These are phyloP conservation scores for Deilephila elpenor DNA, from an alignment of 2,888 invertebrate species.

Conservation along the genomic window DNA sequence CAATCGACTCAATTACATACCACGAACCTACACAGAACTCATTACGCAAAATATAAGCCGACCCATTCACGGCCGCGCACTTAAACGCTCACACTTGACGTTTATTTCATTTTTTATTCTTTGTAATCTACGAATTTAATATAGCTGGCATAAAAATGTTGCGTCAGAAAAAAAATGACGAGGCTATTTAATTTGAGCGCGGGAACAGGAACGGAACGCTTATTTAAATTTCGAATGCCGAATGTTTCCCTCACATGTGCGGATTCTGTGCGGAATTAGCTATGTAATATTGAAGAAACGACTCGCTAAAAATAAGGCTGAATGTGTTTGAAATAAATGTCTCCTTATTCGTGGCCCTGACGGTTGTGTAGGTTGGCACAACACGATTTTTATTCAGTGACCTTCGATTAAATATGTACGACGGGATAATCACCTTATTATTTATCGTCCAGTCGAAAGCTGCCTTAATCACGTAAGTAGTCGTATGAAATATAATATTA, in stretches of 20 bases:
- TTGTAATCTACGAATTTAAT: constrained; percentile 76
- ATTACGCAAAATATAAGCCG: constrained; percentile 64
- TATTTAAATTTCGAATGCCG: constrained; percentile 66
- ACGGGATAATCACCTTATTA: too few relatives aligned
- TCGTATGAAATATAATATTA: too few relatives aligned
- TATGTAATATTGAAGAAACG: background rate
- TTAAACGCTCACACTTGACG: constrained; percentile 71
- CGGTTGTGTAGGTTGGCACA: too few relatives aligned
- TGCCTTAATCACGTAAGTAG: too few relatives aligned
- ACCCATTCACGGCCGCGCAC: constrained; percentile 60
- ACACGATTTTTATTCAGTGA: too few relatives aligned
- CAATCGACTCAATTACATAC: constrained; percentile 63
- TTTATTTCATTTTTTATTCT: constrained; percentile 75
- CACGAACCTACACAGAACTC: constrained; percentile 61
- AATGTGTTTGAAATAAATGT: background rate
- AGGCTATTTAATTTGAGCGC: constrained; percentile 65
- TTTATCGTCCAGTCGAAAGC: too few relatives aligned
- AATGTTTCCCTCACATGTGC: constrained; percentile 43
- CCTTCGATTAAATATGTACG: too few relatives aligned
- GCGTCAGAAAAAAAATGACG: constrained; percentile 53
- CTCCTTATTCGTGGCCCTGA: too few relatives aligned
- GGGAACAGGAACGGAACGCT: constrained; percentile 53
- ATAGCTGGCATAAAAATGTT: constrained; percentile 66
- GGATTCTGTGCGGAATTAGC: constrained; percentile 20
- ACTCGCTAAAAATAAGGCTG: background rate